Conservation (phyloP, 2,888 invertebrate species). For the Pimpla rufipes region DNA sequence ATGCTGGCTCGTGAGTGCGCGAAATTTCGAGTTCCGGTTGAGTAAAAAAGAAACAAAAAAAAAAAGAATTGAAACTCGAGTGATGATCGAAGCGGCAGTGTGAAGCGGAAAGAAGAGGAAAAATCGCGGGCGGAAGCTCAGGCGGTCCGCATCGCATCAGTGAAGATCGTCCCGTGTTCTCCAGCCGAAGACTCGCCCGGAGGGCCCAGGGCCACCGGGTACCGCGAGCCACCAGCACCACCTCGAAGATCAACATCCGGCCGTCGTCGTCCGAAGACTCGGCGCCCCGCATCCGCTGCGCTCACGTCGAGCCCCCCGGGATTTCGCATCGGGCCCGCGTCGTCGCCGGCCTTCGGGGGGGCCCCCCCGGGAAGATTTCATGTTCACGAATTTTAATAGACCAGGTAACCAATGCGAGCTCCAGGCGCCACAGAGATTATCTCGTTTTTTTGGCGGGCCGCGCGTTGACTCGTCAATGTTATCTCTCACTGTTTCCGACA, state of each 20-base stretch:
- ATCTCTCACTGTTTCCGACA: not conserved
- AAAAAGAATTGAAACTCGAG: slow-evolving; percentile 7
- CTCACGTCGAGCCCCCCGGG: not conserved
- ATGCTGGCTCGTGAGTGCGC: slow-evolving; percentile 18
- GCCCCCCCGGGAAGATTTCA: slow-evolving; percentile 87
- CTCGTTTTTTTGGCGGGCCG: slow-evolving; percentile 29
- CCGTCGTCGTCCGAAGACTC: slow-evolving; percentile 54
- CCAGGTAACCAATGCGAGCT: slow-evolving; percentile 89
- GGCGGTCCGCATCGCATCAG: slow-evolving; percentile 4
- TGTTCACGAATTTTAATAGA: slow-evolving; percentile 89
- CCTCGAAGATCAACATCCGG: slow-evolving; percentile 46
- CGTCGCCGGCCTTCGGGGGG: slow-evolving; percentile 86
- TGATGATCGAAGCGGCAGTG: slow-evolving; percentile 17
- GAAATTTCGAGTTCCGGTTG: not conserved
- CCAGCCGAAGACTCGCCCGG: not conserved
- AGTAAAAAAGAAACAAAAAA: no score
- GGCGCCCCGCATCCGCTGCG: slow-evolving; percentile 4
- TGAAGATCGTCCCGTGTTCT: slow-evolving; percentile 13
- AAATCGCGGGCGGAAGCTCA: not conserved
- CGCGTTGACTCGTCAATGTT: slow-evolving; percentile 53
- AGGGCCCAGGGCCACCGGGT: slow-evolving; percentile 17
- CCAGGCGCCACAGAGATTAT: slow-evolving; percentile 82
- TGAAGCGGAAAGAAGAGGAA: not conserved
- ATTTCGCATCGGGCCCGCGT: slow-evolving; percentile 80
- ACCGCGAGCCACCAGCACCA: not conserved